Conservation (phyloP, 2,888 invertebrate species). For the Siphlonurus alternatus region DNA sequence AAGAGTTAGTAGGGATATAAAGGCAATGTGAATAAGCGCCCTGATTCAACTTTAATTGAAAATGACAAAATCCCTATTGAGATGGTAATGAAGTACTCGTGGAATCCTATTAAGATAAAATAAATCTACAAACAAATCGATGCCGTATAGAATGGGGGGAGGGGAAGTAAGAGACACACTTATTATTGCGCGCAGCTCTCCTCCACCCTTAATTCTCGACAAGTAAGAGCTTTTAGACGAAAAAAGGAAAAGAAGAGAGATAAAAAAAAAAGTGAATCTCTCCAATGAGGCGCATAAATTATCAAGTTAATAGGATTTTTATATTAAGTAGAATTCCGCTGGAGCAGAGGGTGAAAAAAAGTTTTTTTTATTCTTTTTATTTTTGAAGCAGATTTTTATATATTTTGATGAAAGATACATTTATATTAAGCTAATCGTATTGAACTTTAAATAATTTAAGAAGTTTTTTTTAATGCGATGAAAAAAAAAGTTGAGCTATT, state of each 20-base stretch:
- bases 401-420: not conserved
- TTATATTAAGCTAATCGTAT: not conserved
- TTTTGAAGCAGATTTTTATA: not conserved
- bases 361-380: constrained; percentile 3
- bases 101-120: constrained; percentile 17
- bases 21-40: not conserved
- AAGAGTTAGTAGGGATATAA: not conserved
- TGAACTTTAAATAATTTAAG: not conserved
- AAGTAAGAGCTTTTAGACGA: constrained; percentile 10
- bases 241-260: not conserved
- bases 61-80: constrained; percentile 17
- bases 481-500: no score
- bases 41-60: constrained; percentile 16
- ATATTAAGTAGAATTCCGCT: constrained; percentile 14
- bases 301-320: constrained; percentile 17
- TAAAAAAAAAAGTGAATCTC: not conserved
- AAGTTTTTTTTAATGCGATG: not conserved
- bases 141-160: constrained; percentile 1
- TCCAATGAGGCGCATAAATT: constrained; percentile 17
- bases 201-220: constrained; percentile 9
- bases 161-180: not conserved
- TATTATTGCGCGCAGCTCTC: not conserved
- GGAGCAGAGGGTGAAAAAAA: constrained; percentile 2
- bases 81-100: constrained; percentile 16
- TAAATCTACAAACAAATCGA: constrained; percentile 16